These are phyloP conservation scores for Drosophila infuscata DNA, from an alignment of 2,888 invertebrate genomes.

Conservation along the genomic window DNA sequence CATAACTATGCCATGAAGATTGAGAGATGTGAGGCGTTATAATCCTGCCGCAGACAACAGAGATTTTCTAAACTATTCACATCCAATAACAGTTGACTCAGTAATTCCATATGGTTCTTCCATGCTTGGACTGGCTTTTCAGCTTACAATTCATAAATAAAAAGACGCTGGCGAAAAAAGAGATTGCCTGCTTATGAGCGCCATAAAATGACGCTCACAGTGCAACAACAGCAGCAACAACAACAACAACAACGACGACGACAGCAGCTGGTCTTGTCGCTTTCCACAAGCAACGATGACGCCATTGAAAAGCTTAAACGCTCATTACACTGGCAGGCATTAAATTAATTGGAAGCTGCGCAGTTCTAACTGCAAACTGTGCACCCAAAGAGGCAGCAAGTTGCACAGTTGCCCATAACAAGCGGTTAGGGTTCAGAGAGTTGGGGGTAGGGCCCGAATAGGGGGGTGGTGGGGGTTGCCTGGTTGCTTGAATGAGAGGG, in stretches of 20 bases:
- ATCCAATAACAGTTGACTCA: conserved; percentile 29
- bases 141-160: conserved; percentile 62
- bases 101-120: conserved; percentile 32
- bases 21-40: conserved; percentile 1
- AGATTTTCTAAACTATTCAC: conserved; percentile 30
- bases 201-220: conserved; percentile 57
- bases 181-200: conserved; percentile 57
- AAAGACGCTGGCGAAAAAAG: conserved; percentile 32
- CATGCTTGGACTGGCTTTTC: conserved; percentile 45
- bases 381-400: conserved; percentile 42
- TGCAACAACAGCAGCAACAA: conserved; percentile 3
- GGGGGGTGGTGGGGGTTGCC: background rate
- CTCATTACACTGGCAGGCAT: conserved; percentile 80
- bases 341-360: conserved; percentile 80
- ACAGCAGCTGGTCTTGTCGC: conserved; percentile 48
- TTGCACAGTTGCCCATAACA: conserved; percentile 45
- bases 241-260: conserved; percentile 17
- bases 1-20: background rate
- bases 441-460: too few relatives aligned
- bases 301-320: conserved; percentile 76
- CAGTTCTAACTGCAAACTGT: conserved; percentile 65
- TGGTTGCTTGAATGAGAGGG: background rate
- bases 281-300: conserved; percentile 53
- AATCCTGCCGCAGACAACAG: conserved; percentile 31
- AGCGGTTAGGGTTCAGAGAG: conserved; percentile 22